Conservation (phyloP, 2,113 vertebrate genomes). For the Edolisoma coerulescens region DNA sequence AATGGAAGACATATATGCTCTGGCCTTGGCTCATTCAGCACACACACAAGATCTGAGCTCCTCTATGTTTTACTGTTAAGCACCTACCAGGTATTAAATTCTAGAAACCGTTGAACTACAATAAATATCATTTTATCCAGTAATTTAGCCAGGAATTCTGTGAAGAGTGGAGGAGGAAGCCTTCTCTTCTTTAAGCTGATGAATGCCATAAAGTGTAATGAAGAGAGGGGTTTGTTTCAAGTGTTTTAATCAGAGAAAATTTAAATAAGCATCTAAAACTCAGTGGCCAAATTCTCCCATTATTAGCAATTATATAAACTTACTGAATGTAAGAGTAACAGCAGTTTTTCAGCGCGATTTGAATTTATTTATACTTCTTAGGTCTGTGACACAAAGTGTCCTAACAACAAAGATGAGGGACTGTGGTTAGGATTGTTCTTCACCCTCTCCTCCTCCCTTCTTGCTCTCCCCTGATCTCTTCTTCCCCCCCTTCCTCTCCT, state of each 20-base stretch:
- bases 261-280: neutral
- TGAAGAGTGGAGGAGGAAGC: neutral
- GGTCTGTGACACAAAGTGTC: fast-evolving
- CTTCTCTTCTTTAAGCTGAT: neutral
- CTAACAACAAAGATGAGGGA: neutral
- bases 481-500: neutral
- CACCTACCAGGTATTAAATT: neutral
- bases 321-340: neutral
- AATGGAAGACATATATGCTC: slow-evolving; percentile 16
- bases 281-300: neutral
- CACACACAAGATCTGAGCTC: neutral
- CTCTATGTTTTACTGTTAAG: neutral
- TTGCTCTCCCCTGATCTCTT: neutral
- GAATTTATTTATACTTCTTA: neutral
- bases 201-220: neutral
- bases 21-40: slow-evolving; percentile 6
- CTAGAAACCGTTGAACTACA: neutral
- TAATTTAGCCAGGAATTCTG: neutral
- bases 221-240: neutral
- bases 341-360: neutral
- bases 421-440: neutral
- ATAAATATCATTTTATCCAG: neutral
- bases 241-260: neutral
- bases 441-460: neutral
- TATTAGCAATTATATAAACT: neutral